Evolutionary conservation across 2,888 invertebrate species (phyloP).

Genomic region (Atethmia centrago): DNA sequence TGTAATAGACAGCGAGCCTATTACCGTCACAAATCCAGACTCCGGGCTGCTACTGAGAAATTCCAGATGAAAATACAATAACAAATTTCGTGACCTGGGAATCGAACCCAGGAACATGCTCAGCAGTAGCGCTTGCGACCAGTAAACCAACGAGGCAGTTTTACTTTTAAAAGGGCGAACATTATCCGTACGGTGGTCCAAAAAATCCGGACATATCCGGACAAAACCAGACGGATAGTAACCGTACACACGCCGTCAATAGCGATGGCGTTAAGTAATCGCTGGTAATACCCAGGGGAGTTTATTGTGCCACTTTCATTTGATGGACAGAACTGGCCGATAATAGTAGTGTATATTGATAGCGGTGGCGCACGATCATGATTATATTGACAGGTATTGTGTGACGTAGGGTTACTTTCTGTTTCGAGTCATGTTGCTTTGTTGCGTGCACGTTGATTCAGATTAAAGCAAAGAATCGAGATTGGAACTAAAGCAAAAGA

Average conservation of each 20-base stretch:
- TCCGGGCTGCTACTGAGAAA: not conserved
- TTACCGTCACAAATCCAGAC: not conserved
- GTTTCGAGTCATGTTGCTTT: not conserved
- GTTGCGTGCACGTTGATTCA: not conserved
- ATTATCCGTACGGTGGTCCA: no score
- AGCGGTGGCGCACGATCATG: constrained; percentile 46
- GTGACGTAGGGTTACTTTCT: constrained; percentile 16
- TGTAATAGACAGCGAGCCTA: not conserved
- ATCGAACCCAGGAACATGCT: not conserved
- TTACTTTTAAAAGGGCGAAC: not conserved
- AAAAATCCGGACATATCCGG: not conserved
- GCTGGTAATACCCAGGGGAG: constrained; percentile 46
- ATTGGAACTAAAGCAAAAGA: not conserved
- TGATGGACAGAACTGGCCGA: constrained; percentile 36
- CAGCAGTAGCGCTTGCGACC: not conserved
- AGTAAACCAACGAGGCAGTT: not conserved
- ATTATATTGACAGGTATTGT: constrained; percentile 44
- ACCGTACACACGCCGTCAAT: constrained; percentile 35
- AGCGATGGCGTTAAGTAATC: constrained; percentile 49
- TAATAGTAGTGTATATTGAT: constrained; percentile 37
- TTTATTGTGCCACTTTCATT: constrained; percentile 52
- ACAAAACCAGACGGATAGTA: not conserved
- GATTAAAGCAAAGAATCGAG: not conserved
- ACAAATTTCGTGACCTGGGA: not conserved
- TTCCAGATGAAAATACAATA: no score